Base-by-base conservation (phyloP, 1,140 invertebrate species). In the Drosophila truncata region DNA sequence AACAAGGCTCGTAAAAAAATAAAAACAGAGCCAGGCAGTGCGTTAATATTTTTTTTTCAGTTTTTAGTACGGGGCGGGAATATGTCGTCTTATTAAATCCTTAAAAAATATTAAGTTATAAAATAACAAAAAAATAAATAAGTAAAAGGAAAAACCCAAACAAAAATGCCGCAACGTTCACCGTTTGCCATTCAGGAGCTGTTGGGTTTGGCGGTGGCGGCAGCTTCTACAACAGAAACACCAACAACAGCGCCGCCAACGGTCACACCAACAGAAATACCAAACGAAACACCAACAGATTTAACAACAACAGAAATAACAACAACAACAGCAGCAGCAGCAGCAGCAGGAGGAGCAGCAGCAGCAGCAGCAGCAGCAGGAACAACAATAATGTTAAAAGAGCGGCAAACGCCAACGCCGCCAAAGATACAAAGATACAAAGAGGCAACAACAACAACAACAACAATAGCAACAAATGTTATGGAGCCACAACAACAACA, bases 131-230 rank as follows among this genome's bases (percentile, higher is more conserved):
- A 20, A 18, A n/a, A 4, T 10, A 31, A 41, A 62, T 37, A 67
- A 46, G 64, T 25, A 23, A 20, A 5, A 3, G 5, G 3, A 35
- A 9, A 29, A 29, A 8, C 27, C 27, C 27, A 29, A 29, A n/a
- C 2, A 8, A 93, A 73, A 92, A 94, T 96, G 94, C 96, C 97
- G 75, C 97, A 98, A 93, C 94, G 97, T 80, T 97, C 97, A 74
- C 97, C 97, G 18, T 98, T 98, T 93, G 97, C 97, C 76, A 98
- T 98, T 91, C 97, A 98, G 93, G 97, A 98, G 94, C 94, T 98
- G 78, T 94, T 98, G 81, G 97, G 97, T 2, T 93, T 98, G 39
- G 87, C 79, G 80, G 86, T 69, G 77, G 81, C 63, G 61, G 82
- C 66, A 27, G 76, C 72, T 41, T 29, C 46, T 4, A 47, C 47